Evolutionary conservation across 2,888 invertebrate genomes (phyloP).

Genomic region (Dryocosmus kuriphilus): DNA sequence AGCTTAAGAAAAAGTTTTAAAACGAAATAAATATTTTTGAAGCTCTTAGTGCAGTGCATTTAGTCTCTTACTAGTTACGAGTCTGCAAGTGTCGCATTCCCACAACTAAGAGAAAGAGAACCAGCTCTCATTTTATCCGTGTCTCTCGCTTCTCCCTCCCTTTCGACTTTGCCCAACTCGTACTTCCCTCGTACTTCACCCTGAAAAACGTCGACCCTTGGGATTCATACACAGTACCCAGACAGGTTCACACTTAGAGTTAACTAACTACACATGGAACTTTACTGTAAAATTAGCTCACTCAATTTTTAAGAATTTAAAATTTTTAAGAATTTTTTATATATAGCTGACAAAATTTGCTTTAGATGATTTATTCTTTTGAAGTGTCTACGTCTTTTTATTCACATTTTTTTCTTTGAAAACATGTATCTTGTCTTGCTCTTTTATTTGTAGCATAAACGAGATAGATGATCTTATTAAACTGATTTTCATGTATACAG

Average conservation of each 20-base stretch:
- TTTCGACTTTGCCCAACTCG: neutral
- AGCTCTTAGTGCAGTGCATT: conserved; percentile 18
- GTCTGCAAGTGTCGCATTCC: conserved; percentile 17
- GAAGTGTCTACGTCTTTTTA: too few species aligned
- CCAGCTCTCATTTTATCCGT: neutral
- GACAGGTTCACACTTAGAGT: neutral
- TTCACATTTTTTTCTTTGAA: too few species aligned
- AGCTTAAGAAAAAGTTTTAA: neutral
- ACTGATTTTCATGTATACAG: neutral
- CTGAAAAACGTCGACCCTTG: conserved; percentile 13
- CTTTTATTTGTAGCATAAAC: neutral
- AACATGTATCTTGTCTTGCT: neutral
- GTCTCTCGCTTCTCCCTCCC: neutral
- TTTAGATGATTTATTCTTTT: too few species aligned
- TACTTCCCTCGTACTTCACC: conserved; percentile 10
- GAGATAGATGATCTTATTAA: neutral
- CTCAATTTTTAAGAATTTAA: too few species aligned
- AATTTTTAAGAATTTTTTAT: too few species aligned
- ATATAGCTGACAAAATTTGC: too few species aligned
- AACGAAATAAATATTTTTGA: neutral
- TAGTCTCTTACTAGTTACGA: neutral
- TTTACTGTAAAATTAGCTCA: neutral
- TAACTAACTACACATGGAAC: neutral
- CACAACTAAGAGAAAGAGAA: conserved; percentile 15
- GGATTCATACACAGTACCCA: neutral